These are phyloP conservation scores for Philonicus albiceps DNA, from an alignment of 2,888 invertebrate species.

Conservation along the genomic window DNA sequence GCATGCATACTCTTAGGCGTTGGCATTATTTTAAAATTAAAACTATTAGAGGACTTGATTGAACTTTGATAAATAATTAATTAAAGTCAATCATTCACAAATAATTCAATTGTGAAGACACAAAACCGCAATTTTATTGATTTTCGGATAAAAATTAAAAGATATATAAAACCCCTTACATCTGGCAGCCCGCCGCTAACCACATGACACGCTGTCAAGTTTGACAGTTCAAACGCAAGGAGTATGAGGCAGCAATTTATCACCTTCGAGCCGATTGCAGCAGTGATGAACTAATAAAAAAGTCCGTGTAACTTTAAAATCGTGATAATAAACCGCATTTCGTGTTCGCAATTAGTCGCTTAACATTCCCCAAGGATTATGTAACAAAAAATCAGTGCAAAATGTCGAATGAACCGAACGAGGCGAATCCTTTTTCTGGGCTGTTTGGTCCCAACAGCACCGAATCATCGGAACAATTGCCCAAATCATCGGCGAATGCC, in stretches of 20 bases:
- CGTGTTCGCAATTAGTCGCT: background rate
- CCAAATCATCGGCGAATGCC: conserved; percentile 37
- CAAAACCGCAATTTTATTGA: background rate
- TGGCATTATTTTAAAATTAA: too few relatives aligned
- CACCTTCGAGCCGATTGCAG: background rate
- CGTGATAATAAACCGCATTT: background rate
- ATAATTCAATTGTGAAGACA: background rate
- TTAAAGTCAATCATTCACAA: background rate
- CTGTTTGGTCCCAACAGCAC: background rate
- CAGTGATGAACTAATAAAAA: background rate
- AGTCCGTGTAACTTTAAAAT: background rate
- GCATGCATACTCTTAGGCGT: too few relatives aligned
- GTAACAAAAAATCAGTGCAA: background rate
- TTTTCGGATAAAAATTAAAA: background rate
- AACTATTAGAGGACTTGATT: background rate
- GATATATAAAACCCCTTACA: background rate
- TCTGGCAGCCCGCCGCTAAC: background rate
- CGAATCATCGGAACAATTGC: background rate
- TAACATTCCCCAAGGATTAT: background rate
- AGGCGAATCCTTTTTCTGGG: conserved; percentile 42
- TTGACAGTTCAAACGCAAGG: background rate
- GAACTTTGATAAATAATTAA: background rate
- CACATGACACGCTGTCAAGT: background rate
- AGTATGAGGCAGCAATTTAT: conserved; percentile 19
- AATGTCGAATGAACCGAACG: conserved; percentile 34